These are phyloP conservation scores for Peromyscus melanophrys DNA, from an alignment of 2,797 vertebrate genomes.

Conservation along the genomic window DNA sequence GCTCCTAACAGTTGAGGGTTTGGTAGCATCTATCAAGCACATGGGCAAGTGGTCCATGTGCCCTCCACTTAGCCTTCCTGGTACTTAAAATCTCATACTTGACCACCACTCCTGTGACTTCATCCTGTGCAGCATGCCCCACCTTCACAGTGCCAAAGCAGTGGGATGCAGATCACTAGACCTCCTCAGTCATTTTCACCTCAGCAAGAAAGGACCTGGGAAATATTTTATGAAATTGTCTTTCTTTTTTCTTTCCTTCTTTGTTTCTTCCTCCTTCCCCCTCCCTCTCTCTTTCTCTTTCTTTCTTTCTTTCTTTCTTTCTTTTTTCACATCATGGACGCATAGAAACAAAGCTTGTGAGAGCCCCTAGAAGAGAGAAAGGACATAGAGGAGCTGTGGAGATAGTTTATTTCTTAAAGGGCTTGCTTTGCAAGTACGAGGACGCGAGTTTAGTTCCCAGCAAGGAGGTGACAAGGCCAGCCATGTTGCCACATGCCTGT, in stretches of 20 bases:
- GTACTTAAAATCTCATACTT: background rate
- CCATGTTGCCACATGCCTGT: background rate
- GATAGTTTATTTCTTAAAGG: background rate
- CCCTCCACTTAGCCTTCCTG: background rate
- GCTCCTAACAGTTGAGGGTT: background rate
- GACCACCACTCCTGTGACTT: background rate
- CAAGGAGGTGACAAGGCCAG: background rate
- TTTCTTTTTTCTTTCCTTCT: background rate
- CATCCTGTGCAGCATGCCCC: background rate
- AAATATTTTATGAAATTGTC: background rate
- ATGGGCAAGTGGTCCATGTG: background rate
- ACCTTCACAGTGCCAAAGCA: background rate
- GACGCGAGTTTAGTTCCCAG: background rate
- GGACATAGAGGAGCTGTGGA: background rate
- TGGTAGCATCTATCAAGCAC: background rate
- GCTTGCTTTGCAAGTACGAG: background rate
- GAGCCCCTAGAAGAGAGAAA: background rate
- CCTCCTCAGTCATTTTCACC: background rate
- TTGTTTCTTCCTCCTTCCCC: accelerated
- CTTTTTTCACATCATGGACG: accelerated
- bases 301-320: background rate
- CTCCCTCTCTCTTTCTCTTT: too few species aligned
- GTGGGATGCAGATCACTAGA: background rate
- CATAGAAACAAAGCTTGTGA: background rate
- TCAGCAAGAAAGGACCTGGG: background rate